Conservation (phyloP, 2,888 invertebrate species). For the Cinara cedri region DNA sequence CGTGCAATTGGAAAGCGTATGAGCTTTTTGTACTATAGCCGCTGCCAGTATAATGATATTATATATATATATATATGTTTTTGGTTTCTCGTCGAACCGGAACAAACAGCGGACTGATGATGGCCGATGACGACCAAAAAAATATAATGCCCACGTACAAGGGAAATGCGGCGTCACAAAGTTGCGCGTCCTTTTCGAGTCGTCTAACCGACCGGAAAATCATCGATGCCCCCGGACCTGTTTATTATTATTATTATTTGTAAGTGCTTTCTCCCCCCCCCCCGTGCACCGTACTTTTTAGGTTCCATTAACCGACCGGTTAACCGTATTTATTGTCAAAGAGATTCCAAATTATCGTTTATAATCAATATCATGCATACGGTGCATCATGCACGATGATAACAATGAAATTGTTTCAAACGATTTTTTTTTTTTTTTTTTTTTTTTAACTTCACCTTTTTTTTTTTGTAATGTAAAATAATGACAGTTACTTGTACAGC, state of each 20-base stretch:
- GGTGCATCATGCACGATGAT: no score
- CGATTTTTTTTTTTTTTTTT: no score
- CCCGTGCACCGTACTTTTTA: slow-evolving; percentile 10
- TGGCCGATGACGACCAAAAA: not conserved
- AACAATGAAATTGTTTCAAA: no score
- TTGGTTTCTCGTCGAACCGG: not conserved
- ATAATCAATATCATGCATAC: no score
- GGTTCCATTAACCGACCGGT: slow-evolving; percentile 36
- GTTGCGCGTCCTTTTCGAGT: slow-evolving; percentile 26
- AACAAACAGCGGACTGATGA: not conserved
- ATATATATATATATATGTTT: no score
- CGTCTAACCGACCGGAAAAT: slow-evolving; percentile 29
- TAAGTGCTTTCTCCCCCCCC: not conserved
- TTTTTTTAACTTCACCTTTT: no score
- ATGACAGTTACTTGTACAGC: no score
- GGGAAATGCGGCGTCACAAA: not conserved
- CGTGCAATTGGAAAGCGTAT: no score
- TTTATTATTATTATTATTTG: slow-evolving; percentile 24
- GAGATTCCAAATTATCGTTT: slow-evolving; percentile 22
- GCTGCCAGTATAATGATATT: not conserved
- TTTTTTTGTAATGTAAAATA: no score
- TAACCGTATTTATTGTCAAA: slow-evolving; percentile 45
- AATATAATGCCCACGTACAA: not conserved
- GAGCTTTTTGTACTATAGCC: not conserved
- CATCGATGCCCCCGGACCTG: slow-evolving; percentile 10